These are phyloP conservation scores for Brachymystax lenok DNA, from an alignment of 2,797 vertebrate species.

Conservation along the genomic window DNA sequence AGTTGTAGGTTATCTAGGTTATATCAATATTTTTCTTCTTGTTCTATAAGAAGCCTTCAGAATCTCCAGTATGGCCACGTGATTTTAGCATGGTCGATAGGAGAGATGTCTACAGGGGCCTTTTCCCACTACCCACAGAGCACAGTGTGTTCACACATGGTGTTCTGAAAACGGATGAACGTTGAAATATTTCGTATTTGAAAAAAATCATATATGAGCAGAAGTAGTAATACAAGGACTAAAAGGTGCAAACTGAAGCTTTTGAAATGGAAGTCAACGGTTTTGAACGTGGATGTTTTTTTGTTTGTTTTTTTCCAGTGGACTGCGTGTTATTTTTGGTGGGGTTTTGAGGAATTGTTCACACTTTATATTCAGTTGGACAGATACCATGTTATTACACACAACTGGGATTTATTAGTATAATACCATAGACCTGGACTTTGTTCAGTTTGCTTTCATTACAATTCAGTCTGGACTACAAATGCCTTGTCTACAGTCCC, in stretches of 20 bases:
- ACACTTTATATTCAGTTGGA: background rate
- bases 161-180: constrained; percentile 66
- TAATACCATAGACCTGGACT: background rate
- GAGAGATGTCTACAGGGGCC: background rate
- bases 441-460: background rate
- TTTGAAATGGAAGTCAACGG: constrained; percentile 10
- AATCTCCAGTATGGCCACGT: constrained; percentile 11
- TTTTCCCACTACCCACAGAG: constrained; percentile 60
- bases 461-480: background rate
- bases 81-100: background rate
- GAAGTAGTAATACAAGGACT: constrained; percentile 19
- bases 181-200: constrained; percentile 73
- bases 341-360: background rate
- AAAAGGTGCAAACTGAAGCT: constrained; percentile 57
- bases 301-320: too few relatives aligned
- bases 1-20: background rate
- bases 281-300: constrained; percentile 23
- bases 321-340: background rate
- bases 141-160: constrained; percentile 65
- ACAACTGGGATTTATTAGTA: background rate
- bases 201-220: constrained; percentile 1
- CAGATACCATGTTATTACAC: background rate
- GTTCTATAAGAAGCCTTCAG: constrained; percentile 19
- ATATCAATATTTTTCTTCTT: background rate
- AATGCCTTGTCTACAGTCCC: background rate